Conservation (phyloP, 1,140 invertebrate species). For the Cotesia chilonis region DNA sequence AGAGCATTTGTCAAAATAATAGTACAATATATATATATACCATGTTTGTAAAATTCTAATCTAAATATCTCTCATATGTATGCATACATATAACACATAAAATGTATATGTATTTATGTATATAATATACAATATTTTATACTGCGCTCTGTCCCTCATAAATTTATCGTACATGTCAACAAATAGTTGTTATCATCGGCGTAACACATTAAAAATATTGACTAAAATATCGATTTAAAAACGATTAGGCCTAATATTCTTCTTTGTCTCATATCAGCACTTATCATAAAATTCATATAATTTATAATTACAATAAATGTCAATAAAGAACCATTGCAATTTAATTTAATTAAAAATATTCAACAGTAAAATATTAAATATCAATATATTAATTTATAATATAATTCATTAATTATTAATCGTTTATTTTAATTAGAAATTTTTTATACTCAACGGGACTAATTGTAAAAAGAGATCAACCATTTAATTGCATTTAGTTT, state of each 20-base stretch:
- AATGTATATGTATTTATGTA: no score
- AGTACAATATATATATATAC: background rate
- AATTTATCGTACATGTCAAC: background rate
- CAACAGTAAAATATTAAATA: slow-evolving; percentile 36
- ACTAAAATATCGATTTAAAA: slow-evolving; percentile 25
- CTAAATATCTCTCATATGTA: background rate
- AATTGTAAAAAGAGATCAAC: slow-evolving; percentile 36
- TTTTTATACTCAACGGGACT: background rate
- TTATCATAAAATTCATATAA: background rate
- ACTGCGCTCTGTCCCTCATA: slow-evolving; percentile 2
- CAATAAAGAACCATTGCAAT: slow-evolving; percentile 29
- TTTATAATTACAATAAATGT: slow-evolving; percentile 3
- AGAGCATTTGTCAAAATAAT: slow-evolving; percentile 1
- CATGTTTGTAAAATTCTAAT: background rate
- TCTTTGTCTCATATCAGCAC: background rate
- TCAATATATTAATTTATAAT: slow-evolving; percentile 5
- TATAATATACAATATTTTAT: background rate
- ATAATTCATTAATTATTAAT: background rate
- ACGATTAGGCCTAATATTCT: slow-evolving; percentile 32
- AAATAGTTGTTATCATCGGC: background rate
- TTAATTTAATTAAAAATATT: slow-evolving; percentile 39
- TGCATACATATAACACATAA: no score
- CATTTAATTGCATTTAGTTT: slow-evolving; percentile 21
- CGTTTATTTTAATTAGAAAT: background rate
- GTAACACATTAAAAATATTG: slow-evolving; percentile 26